Conservation (phyloP, 1,140 invertebrate species). For the Melitaea cinxia region DNA sequence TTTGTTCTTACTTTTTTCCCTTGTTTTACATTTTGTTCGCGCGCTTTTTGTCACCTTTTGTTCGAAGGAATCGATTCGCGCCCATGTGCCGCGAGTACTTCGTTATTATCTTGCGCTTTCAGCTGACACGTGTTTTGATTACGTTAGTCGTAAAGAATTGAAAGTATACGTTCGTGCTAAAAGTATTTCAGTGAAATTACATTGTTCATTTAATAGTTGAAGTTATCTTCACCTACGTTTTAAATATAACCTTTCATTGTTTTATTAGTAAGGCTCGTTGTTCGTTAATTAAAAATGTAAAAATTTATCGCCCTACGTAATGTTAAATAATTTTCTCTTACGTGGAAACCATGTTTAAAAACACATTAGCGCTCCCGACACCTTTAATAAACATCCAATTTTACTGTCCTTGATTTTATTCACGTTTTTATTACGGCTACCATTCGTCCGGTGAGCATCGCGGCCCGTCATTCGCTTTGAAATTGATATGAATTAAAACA, state of each 20-base stretch:
- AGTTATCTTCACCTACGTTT: no score
- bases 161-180: no score
- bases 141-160: neutral
- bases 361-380: conserved; percentile 17
- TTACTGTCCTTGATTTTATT: conserved; percentile 27
- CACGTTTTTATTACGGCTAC: conserved; percentile 19
- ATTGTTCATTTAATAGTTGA: no score
- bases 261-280: no score
- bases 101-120: neutral
- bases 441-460: conserved; percentile 13
- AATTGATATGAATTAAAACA: conserved; percentile 26
- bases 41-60: conserved; percentile 53
- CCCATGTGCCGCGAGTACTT: conserved; percentile 24
- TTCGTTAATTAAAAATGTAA: no score
- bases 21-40: conserved; percentile 50
- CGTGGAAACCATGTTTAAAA: conserved; percentile 24
- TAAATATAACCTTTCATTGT: no score
- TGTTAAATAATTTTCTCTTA: neutral
- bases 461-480: conserved; percentile 7
- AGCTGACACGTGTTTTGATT: neutral
- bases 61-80: conserved; percentile 45
- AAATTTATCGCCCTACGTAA: neutral
- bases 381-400: conserved; percentile 31
- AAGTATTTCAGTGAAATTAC: no score
- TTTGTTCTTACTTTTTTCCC: conserved; percentile 33